Conservation (phyloP, 2,888 invertebrate genomes). For the Archips xylosteana region DNA sequence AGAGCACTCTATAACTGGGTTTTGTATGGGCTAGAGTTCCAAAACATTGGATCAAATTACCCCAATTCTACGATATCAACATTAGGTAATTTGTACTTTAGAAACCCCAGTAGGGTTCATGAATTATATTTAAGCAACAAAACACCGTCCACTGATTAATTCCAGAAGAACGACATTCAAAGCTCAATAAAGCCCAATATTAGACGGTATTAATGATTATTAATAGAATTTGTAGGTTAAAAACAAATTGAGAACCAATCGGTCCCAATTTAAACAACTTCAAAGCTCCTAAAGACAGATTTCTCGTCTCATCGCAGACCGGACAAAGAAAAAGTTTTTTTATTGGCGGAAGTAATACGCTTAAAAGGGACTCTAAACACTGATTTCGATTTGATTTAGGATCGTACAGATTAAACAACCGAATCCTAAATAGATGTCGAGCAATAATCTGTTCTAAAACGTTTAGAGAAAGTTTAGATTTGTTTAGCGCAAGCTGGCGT, state of each 20-base stretch:
- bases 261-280: conserved; percentile 38
- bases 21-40: no score
- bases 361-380: conserved; percentile 72
- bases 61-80: no score
- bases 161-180: not conserved
- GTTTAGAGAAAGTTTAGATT: conserved; percentile 42
- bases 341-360: conserved; percentile 80
- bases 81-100: no score
- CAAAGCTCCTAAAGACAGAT: conserved; percentile 42
- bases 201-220: conserved; percentile 12
- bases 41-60: no score
- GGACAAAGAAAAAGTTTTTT: conserved; percentile 69
- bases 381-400: conserved; percentile 81
- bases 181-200: conserved; percentile 9
- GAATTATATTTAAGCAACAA: not conserved
- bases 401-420: conserved; percentile 71
- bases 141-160: not conserved
- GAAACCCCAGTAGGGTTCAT: not conserved
- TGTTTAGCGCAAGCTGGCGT: conserved; percentile 45
- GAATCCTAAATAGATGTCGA: conserved; percentile 45
- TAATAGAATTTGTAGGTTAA: conserved; percentile 39
- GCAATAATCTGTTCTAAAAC: conserved; percentile 50
- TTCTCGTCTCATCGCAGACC: conserved; percentile 45
- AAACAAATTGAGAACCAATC: conserved; percentile 42
- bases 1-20: no score